phyloP scores from a whole-genome alignment of 2,888 invertebrate species.

The Synergus gifuensis region DNA sequence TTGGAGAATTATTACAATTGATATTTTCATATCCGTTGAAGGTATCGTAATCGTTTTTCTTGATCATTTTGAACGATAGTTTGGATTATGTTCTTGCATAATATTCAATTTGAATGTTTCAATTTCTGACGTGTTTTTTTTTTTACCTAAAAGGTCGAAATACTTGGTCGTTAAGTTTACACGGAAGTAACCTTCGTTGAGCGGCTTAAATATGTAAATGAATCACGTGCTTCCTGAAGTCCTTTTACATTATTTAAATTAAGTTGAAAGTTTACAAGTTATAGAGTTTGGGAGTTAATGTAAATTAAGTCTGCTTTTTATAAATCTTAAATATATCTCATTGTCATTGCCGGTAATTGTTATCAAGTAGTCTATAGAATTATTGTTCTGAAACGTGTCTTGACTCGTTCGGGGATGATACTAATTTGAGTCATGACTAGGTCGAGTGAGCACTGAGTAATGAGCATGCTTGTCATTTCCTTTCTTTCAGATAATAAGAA shows the following conservation, averaged over 20 bases:
- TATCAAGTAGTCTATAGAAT: constrained; percentile 2
- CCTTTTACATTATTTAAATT: neutral
- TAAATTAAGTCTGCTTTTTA: neutral
- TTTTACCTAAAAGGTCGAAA: neutral
- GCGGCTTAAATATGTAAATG: constrained; percentile 2
- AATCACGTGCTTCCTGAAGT: neutral
- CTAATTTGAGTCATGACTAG: constrained; percentile 25
- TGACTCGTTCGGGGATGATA: constrained; percentile 18
- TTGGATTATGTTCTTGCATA: too few relatives aligned
- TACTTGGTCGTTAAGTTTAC: neutral
- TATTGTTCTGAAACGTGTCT: constrained; percentile 25
- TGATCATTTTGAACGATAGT: neutral
- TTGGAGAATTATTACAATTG: neutral
- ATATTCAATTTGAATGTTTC: too few relatives aligned
- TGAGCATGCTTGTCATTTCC: constrained; percentile 26
- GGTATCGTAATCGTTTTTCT: neutral
- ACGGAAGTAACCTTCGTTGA: neutral
- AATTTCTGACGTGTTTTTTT: too few relatives aligned
- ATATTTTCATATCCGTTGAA: constrained; percentile 7
- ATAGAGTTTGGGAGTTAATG: neutral
- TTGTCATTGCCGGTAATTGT: constrained; percentile 17
- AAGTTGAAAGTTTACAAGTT: neutral
- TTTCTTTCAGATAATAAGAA: constrained; percentile 5
- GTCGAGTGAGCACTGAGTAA: neutral
- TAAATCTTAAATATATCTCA: constrained; percentile 3